Percentiles rank a stretch among this genome's conserved stretches.
phyloP scores from a whole-genome alignment of 2,797 vertebrate genomes.

The Platalea minor region DNA sequence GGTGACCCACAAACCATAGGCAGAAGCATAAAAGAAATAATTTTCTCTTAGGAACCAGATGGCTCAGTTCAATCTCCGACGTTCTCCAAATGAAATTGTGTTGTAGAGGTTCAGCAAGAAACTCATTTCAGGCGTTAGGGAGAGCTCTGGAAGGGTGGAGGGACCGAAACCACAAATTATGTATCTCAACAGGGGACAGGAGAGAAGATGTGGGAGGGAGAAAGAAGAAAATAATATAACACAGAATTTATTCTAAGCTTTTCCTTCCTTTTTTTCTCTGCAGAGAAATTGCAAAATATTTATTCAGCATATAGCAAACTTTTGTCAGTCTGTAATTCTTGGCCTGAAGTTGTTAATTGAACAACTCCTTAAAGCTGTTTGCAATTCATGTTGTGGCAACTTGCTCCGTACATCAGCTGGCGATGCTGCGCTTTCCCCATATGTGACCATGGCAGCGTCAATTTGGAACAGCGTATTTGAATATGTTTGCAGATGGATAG shows the following conservation, averaged over 20 bases:
- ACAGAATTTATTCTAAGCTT: not conserved
- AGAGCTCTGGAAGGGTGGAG: not conserved
- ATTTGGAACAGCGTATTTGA: not conserved
- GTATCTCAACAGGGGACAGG: not conserved
- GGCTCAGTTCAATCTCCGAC: slow-evolving; percentile 37
- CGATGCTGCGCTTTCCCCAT: not conserved
- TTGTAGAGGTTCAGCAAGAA: not conserved
- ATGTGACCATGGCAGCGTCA: not conserved
- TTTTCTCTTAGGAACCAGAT: slow-evolving; percentile 38
- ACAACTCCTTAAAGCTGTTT: slow-evolving; percentile 19
- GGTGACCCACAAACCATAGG: not conserved
- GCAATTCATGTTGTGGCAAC: not conserved
- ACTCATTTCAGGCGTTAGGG: not conserved
- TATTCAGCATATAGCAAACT: not conserved
- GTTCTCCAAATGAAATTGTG: not conserved
- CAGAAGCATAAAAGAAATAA: slow-evolving; percentile 36
- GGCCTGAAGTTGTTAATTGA: not conserved
- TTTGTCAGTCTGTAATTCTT: not conserved
- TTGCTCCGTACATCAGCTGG: not conserved
- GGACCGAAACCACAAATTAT: not conserved
- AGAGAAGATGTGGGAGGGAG: not conserved
- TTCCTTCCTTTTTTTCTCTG: not conserved
- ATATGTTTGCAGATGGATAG: not conserved
- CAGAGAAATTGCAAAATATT: not conserved
- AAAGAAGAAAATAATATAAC: not conserved